A percentile compares a stretch with the other conserved stretches of the same genome.
Conservation (phyloP, 2,113 vertebrate species). For the Zosterops borbonicus region DNA sequence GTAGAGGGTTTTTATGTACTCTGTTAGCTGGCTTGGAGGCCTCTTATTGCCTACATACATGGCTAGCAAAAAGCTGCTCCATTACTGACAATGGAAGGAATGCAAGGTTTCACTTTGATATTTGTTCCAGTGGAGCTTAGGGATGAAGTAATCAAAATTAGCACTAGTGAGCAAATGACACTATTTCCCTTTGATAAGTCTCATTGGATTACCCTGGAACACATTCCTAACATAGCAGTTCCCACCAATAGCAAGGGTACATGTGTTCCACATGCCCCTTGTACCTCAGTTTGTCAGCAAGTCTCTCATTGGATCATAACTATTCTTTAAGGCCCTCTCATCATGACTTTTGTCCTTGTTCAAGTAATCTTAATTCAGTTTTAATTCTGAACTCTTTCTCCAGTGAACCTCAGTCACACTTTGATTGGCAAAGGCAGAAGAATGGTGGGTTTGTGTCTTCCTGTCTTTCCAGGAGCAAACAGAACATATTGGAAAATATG, state of each 20-base stretch:
- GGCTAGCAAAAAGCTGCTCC: slow-evolving; percentile 23
- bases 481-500: background rate
- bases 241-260: background rate
- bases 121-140: background rate
- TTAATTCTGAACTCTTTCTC: background rate
- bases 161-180: background rate
- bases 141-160: slow-evolving; percentile 41
- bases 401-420: background rate
- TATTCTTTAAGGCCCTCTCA: background rate
- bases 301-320: background rate
- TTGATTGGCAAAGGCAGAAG: background rate
- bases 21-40: slow-evolving; percentile 7
- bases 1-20: slow-evolving; percentile 19
- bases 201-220: background rate
- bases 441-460: background rate
- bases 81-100: slow-evolving; percentile 22
- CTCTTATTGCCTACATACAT: background rate
- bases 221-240: background rate
- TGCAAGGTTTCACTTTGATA: slow-evolving; percentile 22
- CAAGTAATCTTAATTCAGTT: background rate
- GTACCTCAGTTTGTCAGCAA: background rate
- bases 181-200: background rate
- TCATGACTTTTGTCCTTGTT: background rate
- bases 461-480: background rate
- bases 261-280: background rate